These are phyloP conservation scores for Mus caroli DNA, from an alignment of 2,797 vertebrate genomes.

Conservation along the genomic window DNA sequence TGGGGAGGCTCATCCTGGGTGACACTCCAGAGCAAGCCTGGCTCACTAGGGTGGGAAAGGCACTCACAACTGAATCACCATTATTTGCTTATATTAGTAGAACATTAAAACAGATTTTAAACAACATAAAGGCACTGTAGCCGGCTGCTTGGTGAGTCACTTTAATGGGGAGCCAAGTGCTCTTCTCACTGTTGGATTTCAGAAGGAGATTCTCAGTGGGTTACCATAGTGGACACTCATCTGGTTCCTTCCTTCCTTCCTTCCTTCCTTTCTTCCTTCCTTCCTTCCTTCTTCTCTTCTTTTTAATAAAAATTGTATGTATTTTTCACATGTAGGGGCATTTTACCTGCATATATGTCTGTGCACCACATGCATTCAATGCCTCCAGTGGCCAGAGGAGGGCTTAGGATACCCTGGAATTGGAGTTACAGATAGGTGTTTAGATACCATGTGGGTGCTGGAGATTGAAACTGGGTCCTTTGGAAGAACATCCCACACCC, in stretches of 20 bases:
- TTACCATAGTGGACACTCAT: slow-evolving; percentile 13
- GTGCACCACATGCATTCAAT: not conserved
- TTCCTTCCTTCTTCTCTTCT: not conserved
- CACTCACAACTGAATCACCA: slow-evolving; percentile 84
- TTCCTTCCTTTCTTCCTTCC: not conserved
- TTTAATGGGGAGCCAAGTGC: slow-evolving; percentile 76
- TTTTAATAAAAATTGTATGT: not conserved
- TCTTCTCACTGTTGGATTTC: slow-evolving; percentile 73
- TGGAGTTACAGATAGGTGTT: not conserved
- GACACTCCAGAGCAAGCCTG: slow-evolving; percentile 80
- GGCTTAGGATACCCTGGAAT: not conserved
- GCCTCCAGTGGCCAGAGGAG: not conserved
- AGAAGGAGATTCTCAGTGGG: slow-evolving; percentile 37
- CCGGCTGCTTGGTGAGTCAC: slow-evolving; percentile 83
- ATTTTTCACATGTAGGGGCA: not conserved
- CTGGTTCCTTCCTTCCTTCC: not conserved
- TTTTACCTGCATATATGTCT: not conserved
- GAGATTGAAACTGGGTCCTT: not conserved
- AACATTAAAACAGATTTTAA: slow-evolving; percentile 85
- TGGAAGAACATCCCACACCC: not conserved
- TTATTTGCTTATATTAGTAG: slow-evolving; percentile 88
- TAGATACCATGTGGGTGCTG: not conserved
- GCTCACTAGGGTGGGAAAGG: slow-evolving; percentile 82
- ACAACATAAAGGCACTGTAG: slow-evolving; percentile 84
- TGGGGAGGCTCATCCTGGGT: slow-evolving; percentile 69